These are phyloP conservation scores for Protonibea diacanthus DNA, from an alignment of 2,797 vertebrate genomes.

Conservation along the genomic window DNA sequence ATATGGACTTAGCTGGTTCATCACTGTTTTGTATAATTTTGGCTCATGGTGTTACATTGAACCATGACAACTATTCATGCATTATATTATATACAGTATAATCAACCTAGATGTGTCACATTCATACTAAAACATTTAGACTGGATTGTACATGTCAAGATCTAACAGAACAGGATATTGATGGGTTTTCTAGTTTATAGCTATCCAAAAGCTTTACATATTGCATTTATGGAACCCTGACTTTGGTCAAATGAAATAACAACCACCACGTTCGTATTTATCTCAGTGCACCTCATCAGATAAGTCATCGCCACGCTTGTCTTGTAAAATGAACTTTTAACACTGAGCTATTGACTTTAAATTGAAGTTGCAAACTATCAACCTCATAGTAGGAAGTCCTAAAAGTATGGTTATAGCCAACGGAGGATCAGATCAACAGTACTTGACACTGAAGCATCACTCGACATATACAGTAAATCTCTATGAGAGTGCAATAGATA, in stretches of 20 bases:
- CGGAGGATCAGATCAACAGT: slow-evolving; percentile 21
- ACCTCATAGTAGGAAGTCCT: slow-evolving; percentile 6
- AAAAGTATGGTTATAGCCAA: slow-evolving; percentile 19
- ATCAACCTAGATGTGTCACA: background rate
- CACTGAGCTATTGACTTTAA: slow-evolving; percentile 27
- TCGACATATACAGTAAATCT: slow-evolving; percentile 11
- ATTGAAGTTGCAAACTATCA: slow-evolving; percentile 25
- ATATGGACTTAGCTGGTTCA: slow-evolving; percentile 11
- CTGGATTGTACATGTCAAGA: background rate
- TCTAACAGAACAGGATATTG: background rate
- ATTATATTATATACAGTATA: background rate
- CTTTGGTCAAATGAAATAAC: background rate
- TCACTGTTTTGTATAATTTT: slow-evolving; percentile 5
- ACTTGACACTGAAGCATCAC: slow-evolving; percentile 33
- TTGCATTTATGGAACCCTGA: background rate
- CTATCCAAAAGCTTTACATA: background rate
- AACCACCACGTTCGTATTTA: slow-evolving; percentile 6
- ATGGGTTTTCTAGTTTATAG: background rate
- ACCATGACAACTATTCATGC: slow-evolving; percentile 5
- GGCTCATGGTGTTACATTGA: slow-evolving; percentile 4
- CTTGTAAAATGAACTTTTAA: slow-evolving; percentile 23
- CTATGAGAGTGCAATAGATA: background rate
- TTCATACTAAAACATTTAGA: background rate
- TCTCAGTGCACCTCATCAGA: slow-evolving; percentile 11
- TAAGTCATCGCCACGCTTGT: background rate